Percentiles rank a stretch among this genome's conserved stretches.
These are phyloP conservation scores for Aurelia sp. DNA, from an alignment of 30 jellyfish, hydroid and myxozoan genomes.

Conservation along the genomic window DNA sequence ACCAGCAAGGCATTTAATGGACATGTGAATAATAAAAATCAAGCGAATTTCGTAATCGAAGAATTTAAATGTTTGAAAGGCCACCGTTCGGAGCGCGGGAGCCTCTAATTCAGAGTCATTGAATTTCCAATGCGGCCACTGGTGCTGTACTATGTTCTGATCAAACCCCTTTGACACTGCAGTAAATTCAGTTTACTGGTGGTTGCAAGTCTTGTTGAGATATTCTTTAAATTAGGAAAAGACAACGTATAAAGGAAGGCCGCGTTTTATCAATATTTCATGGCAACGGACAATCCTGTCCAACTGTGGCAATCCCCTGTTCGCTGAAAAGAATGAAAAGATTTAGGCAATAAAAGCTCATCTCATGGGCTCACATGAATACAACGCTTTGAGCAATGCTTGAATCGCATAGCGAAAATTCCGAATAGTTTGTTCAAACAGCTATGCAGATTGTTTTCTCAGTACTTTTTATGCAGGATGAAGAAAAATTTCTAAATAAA, in stretches of 20 bases:
- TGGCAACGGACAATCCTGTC: constrained; percentile 31
- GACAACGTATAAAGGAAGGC: constrained; percentile 48
- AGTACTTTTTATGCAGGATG: too few species aligned
- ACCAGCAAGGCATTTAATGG: constrained; percentile 27
- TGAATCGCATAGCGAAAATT: too few species aligned
- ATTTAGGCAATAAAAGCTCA: too few species aligned
- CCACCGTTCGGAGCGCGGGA: constrained; percentile 59
- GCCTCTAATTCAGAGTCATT: constrained; percentile 52
- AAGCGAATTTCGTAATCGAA: constrained; percentile 24
- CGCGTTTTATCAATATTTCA: constrained; percentile 64
- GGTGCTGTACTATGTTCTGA: constrained; percentile 74
- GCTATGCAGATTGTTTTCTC: too few species aligned
- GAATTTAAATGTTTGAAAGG: constrained; percentile 29
- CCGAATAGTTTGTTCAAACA: too few species aligned
- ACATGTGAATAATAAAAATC: constrained; percentile 1
- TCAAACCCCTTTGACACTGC: constrained; percentile 68
- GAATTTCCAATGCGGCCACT: constrained; percentile 68
- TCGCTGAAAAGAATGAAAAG: neutral
- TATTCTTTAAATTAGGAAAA: constrained; percentile 42
- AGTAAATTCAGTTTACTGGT: constrained; percentile 62
- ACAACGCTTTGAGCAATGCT: too few species aligned
- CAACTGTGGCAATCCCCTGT: constrained; percentile 46
- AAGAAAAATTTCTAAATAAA: too few species aligned
- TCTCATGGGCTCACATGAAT: too few species aligned
- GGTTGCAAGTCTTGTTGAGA: constrained; percentile 51